Percentiles rank a stretch among this genome's conserved stretches.
Evolutionary conservation across 2,888 invertebrate species (phyloP).

Genomic region (Drosophila merina): DNA sequence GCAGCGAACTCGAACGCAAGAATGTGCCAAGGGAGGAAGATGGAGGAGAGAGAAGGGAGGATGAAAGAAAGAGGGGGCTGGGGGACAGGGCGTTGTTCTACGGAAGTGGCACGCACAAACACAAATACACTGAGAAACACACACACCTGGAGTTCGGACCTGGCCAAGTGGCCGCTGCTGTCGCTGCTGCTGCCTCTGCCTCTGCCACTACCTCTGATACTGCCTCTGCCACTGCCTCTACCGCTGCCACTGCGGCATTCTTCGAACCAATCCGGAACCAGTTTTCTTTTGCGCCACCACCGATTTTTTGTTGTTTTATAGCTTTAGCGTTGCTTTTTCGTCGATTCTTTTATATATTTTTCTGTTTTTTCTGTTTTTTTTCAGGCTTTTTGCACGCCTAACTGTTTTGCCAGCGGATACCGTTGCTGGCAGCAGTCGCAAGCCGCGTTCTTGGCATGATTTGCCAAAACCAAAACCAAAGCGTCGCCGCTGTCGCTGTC

Average conservation of each 20-base stretch:
- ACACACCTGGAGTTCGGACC: slow-evolving; percentile 25
- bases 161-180: slow-evolving; percentile 50
- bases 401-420: slow-evolving; percentile 69
- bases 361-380: slow-evolving; percentile 26
- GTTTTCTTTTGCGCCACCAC: slow-evolving; percentile 64
- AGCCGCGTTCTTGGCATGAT: slow-evolving; percentile 51
- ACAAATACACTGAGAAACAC: slow-evolving; percentile 20
- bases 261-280: slow-evolving; percentile 66
- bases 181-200: too few species aligned
- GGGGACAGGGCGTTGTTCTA: slow-evolving; percentile 53
- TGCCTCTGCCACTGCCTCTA: too few species aligned
- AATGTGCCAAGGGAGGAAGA: slow-evolving; percentile 34
- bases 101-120: slow-evolving; percentile 70
- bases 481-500: slow-evolving; percentile 13
- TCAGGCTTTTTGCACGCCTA: slow-evolving; percentile 70
- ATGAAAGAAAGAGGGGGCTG: slow-evolving; percentile 17
- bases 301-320: slow-evolving; percentile 52
- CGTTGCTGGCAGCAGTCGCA: slow-evolving; percentile 54
- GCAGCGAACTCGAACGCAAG: slow-evolving; percentile 69
- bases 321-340: slow-evolving; percentile 45
- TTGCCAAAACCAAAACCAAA: slow-evolving; percentile 72
- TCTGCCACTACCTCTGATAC: too few species aligned
- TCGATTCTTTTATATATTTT: slow-evolving; percentile 29
- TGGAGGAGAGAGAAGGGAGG: background rate
- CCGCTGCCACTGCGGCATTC: slow-evolving; percentile 58